Evolutionary conservation across 1,140 invertebrate genomes (phyloP), one percentile per base, ranked within the genome.

Genomic region (Cryptotermes secundus): DNA sequence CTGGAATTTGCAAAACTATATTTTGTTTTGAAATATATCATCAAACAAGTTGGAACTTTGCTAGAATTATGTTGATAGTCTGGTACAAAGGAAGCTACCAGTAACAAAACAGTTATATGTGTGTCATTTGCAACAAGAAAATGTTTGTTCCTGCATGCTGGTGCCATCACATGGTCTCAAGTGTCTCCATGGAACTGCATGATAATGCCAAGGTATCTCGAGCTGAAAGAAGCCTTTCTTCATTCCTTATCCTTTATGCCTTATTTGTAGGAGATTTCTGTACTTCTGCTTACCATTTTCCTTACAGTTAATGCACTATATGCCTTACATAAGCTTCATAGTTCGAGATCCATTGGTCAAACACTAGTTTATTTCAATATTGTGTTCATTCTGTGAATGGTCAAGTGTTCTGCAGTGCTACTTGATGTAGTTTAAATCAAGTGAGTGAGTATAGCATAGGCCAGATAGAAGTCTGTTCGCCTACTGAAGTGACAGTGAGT

Each of bases 311-410:
- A 38, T 38, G 38, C 38, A 6, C 4, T 12, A 19, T 49, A 7
- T 72, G n/a, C 16, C 26, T n/a, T 72, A n/a, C 26, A 72, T 7
- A n/a, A 72, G 59, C 26, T 31, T 72, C 14, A 14, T 9, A 72
- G 59, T 72, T 72, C 59, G 59, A 72, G 59, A 72, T 72, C 59
- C 59, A 72, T 72, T 72, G 59, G 59, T 72, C 31, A 72, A 26
- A 72, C n/a, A n/a, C 26, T n/a, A 72, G 59, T n/a, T 65, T 72
- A 26, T 59, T 24, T 4, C n/a, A 72, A n/a, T 72, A 31, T 72
- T 72, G n/a, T 72, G 26, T 49, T 49, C 45, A 49, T 14, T 49
- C 14, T 72, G 59, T 72, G 59, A 72, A 26, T 72, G 12, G 14
- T 72, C 3, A 72, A 72, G 59, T 72, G 59, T 72, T 72, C 16